Evolutionary conservation across 1,140 invertebrate species (phyloP).

Genomic region (Brachionus paranguensis): DNA sequence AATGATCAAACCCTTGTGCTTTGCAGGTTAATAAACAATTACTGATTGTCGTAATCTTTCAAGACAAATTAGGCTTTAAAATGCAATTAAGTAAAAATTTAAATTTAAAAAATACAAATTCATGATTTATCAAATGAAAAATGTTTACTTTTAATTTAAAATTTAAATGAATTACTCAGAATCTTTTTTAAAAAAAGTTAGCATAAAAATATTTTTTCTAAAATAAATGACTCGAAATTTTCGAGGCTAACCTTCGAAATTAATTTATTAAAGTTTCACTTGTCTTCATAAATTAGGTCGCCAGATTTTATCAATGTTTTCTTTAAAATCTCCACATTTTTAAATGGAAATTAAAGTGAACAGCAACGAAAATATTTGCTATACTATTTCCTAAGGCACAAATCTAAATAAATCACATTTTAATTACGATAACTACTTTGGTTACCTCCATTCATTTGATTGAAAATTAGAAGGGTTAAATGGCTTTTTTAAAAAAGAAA

Average conservation of each 20-base stretch:
- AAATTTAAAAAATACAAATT: background rate
- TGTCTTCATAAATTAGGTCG: background rate
- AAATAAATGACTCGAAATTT: background rate
- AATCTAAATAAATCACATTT: background rate
- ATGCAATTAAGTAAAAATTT: background rate
- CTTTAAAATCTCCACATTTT: background rate
- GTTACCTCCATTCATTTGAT: too few relatives aligned
- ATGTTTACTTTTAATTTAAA: background rate
- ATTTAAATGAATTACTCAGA: background rate
- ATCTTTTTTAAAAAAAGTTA: background rate
- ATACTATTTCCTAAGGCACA: background rate
- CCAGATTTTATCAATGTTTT: background rate
- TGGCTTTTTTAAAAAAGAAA: too few relatives aligned
- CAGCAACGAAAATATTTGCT: background rate
- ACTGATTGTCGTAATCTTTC: background rate
- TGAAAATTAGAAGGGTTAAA: too few relatives aligned
- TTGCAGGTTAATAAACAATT: background rate
- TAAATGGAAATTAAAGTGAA: background rate
- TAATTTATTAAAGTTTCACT: background rate
- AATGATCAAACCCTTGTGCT: background rate
- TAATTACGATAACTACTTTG: background rate
- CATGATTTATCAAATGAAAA: background rate
- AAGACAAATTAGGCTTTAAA: background rate
- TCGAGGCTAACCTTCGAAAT: background rate
- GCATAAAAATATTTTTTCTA: background rate